A percentile compares a stretch with the other conserved stretches of the same genome.
Evolutionary conservation across 2,113 vertebrate genomes (phyloP).

Genomic region (Gambusia holbrooki): DNA sequence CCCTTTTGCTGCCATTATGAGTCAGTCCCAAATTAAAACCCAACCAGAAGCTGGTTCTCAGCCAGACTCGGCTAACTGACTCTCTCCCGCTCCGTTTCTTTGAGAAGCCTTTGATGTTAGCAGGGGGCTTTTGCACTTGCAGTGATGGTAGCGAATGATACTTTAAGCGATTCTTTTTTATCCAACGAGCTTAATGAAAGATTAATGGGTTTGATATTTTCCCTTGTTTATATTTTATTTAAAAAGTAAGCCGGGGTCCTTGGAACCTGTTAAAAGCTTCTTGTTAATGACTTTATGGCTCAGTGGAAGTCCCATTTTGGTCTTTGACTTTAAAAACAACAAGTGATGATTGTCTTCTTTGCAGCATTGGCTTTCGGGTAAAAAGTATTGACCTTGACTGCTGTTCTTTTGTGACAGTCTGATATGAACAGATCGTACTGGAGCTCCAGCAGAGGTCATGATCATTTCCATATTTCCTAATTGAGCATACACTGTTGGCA

Average conservation of each 20-base stretch:
- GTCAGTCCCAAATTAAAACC: slow-evolving; percentile 84
- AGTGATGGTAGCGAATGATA: slow-evolving; percentile 92
- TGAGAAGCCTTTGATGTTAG: slow-evolving; percentile 93
- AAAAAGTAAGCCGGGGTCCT: slow-evolving; percentile 77
- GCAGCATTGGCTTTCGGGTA: slow-evolving; percentile 33
- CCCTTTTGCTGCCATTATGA: slow-evolving; percentile 79
- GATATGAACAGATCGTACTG: slow-evolving; percentile 27
- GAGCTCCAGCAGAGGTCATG: slow-evolving; percentile 22
- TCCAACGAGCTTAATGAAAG: slow-evolving; percentile 99
- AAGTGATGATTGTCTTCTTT: slow-evolving; percentile 57
- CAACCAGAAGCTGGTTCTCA: slow-evolving; percentile 89
- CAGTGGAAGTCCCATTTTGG: slow-evolving; percentile 54
- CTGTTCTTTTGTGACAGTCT: slow-evolving; percentile 20
- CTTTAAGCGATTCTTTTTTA: slow-evolving; percentile 99
- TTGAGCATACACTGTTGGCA: slow-evolving; percentile 9
- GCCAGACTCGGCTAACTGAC: slow-evolving; percentile 93
- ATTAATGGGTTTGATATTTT: slow-evolving; percentile 99
- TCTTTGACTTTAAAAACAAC: slow-evolving; percentile 49
- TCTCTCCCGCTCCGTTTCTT: slow-evolving; percentile 78
- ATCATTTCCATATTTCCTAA: slow-evolving; percentile 60
- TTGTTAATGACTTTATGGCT: slow-evolving; percentile 85
- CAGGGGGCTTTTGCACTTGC: slow-evolving; percentile 90
- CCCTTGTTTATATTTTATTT: slow-evolving; percentile 93
- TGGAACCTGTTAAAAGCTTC: slow-evolving; percentile 85
- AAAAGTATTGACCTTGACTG: slow-evolving; percentile 45